Conservation (phyloP, 2,797 vertebrate species). For the Pachyuromys duprasi region DNA sequence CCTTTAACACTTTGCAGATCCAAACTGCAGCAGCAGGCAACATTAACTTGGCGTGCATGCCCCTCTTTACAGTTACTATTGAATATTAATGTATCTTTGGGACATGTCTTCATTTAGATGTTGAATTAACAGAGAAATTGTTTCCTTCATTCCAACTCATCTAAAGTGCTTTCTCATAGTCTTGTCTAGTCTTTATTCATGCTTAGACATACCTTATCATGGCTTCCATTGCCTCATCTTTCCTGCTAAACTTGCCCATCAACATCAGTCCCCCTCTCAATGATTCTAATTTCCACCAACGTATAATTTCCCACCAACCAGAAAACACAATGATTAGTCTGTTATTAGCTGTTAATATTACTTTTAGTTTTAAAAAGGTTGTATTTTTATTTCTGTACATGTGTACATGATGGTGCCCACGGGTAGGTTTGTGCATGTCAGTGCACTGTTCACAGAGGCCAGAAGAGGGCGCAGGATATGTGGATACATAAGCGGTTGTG, state of each 20-base stretch:
- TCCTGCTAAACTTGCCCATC: neutral
- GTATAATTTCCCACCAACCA: neutral
- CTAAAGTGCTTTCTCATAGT: neutral
- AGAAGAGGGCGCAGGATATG: neutral
- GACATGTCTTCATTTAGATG: neutral
- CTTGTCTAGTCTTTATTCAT: neutral
- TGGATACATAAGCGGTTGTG: neutral
- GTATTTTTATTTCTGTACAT: neutral
- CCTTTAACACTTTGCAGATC: neutral
- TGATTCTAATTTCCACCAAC: neutral
- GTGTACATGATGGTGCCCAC: neutral
- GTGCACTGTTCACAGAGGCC: neutral
- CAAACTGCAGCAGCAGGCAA: neutral
- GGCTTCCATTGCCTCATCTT: neutral
- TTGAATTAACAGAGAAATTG: neutral
- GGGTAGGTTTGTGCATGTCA: neutral
- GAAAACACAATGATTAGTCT: neutral
- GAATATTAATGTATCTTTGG: neutral
- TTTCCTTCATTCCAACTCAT: neutral
- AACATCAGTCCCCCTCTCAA: neutral
- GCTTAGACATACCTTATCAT: neutral
- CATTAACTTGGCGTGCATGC: neutral
- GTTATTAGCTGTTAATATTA: neutral
- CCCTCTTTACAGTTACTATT: neutral
- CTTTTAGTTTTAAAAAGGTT: neutral